Evolutionary conservation across 2,113 vertebrate species (phyloP).

Genomic region (Egretta garzetta): DNA sequence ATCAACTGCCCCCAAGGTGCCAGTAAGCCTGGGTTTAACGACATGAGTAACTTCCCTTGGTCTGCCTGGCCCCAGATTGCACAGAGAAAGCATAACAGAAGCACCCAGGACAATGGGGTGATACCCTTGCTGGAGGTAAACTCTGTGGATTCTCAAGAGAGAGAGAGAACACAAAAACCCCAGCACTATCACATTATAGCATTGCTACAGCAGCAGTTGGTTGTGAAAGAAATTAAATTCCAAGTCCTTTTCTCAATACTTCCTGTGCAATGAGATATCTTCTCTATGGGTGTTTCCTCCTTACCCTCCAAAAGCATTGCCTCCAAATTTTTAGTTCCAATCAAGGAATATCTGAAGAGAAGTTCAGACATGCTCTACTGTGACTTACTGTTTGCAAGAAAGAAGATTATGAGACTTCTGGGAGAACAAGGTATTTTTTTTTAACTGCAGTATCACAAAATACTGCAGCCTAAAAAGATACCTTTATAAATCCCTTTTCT

Average conservation of each 20-base stretch:
- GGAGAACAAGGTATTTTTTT: background rate
- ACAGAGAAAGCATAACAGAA: background rate
- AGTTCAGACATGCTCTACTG: background rate
- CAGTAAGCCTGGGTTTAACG: background rate
- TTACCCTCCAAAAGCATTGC: background rate
- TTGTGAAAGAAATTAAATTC: background rate
- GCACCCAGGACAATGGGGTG: background rate
- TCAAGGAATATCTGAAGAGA: background rate
- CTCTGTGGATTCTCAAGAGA: background rate
- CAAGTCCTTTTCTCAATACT: background rate
- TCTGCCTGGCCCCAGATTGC: background rate
- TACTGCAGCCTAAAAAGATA: background rate
- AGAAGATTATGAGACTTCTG: background rate
- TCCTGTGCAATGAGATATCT: background rate
- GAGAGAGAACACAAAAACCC: rapidly evolving
- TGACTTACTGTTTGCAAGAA: background rate
- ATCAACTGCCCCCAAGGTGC: background rate
- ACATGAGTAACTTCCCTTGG: background rate
- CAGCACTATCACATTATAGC: background rate
- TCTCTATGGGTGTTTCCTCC: background rate
- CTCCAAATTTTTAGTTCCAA: background rate
- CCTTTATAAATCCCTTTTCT: background rate
- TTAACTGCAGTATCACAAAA: background rate
- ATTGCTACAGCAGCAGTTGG: background rate
- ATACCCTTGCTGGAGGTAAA: background rate